Evolutionary conservation across 2,797 vertebrate species (phyloP).

Genomic region (Intellagama lesueurii): DNA sequence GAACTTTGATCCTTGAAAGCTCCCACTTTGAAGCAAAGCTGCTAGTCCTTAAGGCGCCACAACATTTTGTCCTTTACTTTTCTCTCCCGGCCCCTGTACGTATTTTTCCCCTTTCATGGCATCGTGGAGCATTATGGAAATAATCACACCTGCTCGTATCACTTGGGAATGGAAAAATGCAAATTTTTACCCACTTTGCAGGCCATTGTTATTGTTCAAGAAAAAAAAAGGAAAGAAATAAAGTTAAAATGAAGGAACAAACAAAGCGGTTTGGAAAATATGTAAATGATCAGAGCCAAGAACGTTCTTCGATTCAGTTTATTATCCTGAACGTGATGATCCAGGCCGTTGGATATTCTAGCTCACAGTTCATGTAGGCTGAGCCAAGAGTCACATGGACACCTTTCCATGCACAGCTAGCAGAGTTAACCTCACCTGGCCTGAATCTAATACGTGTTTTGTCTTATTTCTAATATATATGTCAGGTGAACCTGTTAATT

Average conservation of each 20-base stretch:
- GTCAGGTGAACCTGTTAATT: rapidly evolving
- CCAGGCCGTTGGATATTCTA: too few relatives aligned
- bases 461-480: background rate
- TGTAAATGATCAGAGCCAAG: background rate
- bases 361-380: too few relatives aligned
- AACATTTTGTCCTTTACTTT: too few relatives aligned
- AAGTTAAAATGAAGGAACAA: background rate
- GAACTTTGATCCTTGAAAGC: too few relatives aligned
- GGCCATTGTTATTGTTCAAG: background rate
- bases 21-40: too few relatives aligned
- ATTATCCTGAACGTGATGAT: background rate
- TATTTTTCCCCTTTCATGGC: too few relatives aligned
- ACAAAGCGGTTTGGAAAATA: conserved; percentile 9
- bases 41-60: too few relatives aligned
- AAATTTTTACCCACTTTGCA: background rate
- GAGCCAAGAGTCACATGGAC: too few relatives aligned
- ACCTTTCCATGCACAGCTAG: too few relatives aligned
- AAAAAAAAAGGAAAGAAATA: background rate
- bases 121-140: conserved; percentile 1
- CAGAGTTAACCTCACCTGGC: too few relatives aligned
- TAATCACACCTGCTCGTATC: background rate
- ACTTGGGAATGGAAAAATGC: conserved; percentile 14
- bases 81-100: too few relatives aligned
- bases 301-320: background rate
- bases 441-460: background rate